A percentile compares a stretch with the other conserved stretches of the same genome.
phyloP scores from a whole-genome alignment of 2,797 vertebrate species.

The Coccyzus lansbergi region DNA sequence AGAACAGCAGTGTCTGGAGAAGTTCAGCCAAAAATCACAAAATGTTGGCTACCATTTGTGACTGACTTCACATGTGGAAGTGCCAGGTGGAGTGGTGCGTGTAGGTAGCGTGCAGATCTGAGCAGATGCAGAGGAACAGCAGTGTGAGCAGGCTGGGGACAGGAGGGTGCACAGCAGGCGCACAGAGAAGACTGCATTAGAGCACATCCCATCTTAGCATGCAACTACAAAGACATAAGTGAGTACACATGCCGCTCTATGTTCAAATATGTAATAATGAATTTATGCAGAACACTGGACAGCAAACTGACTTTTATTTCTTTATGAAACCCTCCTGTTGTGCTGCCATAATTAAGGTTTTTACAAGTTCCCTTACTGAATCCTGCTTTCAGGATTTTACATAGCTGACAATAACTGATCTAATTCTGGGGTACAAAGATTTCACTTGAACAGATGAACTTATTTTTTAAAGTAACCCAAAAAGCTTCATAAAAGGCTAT shows the following conservation, averaged over 20 bases:
- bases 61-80: rapidly evolving
- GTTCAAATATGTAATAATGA: background rate
- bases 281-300: background rate
- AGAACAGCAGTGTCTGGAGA: conserved; percentile 1
- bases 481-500: background rate
- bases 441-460: background rate
- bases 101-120: background rate
- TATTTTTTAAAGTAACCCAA: background rate
- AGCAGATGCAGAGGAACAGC: background rate
- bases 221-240: rapidly evolving
- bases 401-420: background rate
- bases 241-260: rapidly evolving
- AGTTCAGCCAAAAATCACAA: conserved; percentile 29
- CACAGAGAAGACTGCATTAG: background rate
- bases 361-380: background rate
- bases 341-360: background rate
- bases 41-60: background rate
- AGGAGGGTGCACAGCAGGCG: background rate
- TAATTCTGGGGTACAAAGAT: background rate
- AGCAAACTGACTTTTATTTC: background rate
- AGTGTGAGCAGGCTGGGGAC: background rate
- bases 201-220: background rate
- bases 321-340: background rate
- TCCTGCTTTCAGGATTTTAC: background rate
- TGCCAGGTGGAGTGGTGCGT: background rate